These are phyloP conservation scores for Pseudopipra pipra DNA, from an alignment of 2,113 vertebrate genomes.

Conservation along the genomic window DNA sequence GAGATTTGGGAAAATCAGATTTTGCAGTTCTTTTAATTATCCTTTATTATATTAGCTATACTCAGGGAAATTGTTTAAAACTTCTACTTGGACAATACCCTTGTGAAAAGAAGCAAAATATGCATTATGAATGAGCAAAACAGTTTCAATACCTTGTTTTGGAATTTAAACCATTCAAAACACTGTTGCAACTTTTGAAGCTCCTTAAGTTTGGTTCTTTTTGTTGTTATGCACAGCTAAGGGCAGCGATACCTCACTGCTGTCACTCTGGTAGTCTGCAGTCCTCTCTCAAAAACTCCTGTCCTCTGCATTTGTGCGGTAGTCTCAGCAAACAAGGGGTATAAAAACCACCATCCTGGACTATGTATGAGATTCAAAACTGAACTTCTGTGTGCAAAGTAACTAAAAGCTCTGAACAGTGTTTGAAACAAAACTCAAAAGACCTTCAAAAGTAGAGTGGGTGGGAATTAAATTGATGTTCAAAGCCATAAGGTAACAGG, in stretches of 20 bases:
- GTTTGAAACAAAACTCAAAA: not conserved
- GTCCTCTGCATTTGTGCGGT: not conserved
- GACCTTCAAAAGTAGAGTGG: not conserved
- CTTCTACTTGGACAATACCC: not conserved
- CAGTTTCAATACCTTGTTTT: not conserved
- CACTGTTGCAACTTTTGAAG: not conserved
- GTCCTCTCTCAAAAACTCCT: not conserved
- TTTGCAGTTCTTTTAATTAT: constrained; percentile 21
- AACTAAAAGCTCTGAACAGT: not conserved
- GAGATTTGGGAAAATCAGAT: not conserved
- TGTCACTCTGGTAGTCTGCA: not conserved
- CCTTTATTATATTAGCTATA: not conserved
- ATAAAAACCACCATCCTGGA: not conserved
- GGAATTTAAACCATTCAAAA: not conserved
- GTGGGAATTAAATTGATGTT: not conserved
- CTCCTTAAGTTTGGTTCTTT: not conserved
- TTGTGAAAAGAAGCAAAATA: not conserved
- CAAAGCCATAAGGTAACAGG: not conserved
- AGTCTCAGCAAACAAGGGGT: not conserved
- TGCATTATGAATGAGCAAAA: not conserved
- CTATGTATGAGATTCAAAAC: not conserved
- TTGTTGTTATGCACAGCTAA: not conserved
- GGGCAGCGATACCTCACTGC: not conserved
- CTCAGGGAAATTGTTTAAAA: not conserved
- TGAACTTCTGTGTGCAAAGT: not conserved